Evolutionary conservation across 2,888 invertebrate genomes (phyloP).

Genomic region (Coenonympha glycerion): DNA sequence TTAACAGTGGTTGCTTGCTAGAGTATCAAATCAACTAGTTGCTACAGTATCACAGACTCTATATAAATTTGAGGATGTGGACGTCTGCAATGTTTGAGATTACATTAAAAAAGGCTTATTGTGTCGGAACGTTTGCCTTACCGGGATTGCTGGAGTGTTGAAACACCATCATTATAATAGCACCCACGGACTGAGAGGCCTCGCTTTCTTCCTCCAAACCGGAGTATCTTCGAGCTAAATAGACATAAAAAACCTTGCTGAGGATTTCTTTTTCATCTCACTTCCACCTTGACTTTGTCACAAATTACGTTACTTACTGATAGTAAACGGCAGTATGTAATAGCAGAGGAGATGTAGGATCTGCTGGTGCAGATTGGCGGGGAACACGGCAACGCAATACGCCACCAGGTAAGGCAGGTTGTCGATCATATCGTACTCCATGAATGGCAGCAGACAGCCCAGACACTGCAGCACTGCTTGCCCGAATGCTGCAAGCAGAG

Average conservation of each 20-base stretch:
- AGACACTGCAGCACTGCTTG: slow-evolving; percentile 95
- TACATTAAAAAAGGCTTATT: too few relatives aligned
- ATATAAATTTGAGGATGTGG: too few relatives aligned
- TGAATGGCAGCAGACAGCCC: slow-evolving; percentile 95
- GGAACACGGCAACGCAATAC: slow-evolving; percentile 94
- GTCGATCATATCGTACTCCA: slow-evolving; percentile 97
- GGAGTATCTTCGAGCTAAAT: slow-evolving; percentile 79
- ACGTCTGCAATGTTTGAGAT: too few relatives aligned
- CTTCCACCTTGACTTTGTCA: too few relatives aligned
- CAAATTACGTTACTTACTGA: slow-evolving; percentile 82
- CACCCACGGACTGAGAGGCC: slow-evolving; percentile 90
- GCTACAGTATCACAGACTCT: too few relatives aligned
- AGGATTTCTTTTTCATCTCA: too few relatives aligned
- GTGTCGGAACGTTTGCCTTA: too few relatives aligned
- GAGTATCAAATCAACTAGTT: too few relatives aligned
- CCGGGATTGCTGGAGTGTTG: slow-evolving; percentile 96
- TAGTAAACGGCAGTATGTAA: slow-evolving; percentile 96
- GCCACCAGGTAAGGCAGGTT: slow-evolving; percentile 96
- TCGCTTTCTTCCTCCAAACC: slow-evolving; percentile 85
- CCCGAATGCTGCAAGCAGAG: slow-evolving; percentile 83
- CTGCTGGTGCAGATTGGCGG: slow-evolving; percentile 92
- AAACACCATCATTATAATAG: slow-evolving; percentile 97
- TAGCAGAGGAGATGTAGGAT: slow-evolving; percentile 96
- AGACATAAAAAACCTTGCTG: too few relatives aligned
- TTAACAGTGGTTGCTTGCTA: background rate